Conservation (phyloP, 2,797 vertebrate genomes). For the Masticophis lateralis region DNA sequence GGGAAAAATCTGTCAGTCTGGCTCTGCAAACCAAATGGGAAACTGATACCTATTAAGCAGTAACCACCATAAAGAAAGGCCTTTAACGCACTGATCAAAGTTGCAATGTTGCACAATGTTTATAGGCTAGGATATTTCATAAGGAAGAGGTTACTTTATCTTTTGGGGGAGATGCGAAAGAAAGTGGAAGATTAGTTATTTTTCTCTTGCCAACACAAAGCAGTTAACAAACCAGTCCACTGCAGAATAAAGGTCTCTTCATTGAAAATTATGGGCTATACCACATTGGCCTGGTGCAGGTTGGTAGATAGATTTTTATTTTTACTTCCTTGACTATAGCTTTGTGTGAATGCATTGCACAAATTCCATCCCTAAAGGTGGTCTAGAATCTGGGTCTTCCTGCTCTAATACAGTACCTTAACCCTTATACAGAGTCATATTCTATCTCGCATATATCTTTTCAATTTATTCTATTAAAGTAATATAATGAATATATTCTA, state of each 20-base stretch:
- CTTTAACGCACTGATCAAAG: not conserved
- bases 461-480: not conserved
- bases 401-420: not conserved
- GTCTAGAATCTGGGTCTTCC: not conserved
- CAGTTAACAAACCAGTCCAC: not conserved
- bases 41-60: not conserved
- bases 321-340: not conserved
- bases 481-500: slow-evolving; percentile 10
- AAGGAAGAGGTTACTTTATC: not conserved
- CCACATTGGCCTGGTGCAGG: not conserved
- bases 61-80: not conserved
- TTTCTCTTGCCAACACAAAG: not conserved
- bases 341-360: not conserved
- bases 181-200: slow-evolving; percentile 15
- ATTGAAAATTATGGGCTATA: not conserved
- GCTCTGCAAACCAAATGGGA: slow-evolving; percentile 32
- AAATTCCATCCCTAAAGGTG: not conserved
- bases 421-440: not conserved
- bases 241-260: not conserved
- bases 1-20: not conserved
- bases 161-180: not conserved
- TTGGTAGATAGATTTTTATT: not conserved
- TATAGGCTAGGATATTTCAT: not conserved
- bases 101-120: slow-evolving; percentile 9
- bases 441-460: not conserved